Conservation (phyloP, 2,113 vertebrate genomes). For the Microcebus tavaratra region DNA sequence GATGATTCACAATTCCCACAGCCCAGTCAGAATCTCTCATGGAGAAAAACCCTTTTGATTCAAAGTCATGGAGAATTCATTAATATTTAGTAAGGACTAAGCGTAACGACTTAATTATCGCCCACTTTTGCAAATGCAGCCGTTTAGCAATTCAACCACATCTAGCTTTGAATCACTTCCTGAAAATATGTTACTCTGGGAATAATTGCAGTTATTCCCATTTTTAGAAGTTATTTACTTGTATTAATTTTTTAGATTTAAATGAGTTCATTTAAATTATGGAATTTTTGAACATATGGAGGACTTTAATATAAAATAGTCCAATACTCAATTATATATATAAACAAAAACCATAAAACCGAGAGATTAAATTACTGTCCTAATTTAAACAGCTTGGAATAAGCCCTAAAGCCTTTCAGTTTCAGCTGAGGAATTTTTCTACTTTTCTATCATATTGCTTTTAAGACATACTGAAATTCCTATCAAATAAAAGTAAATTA, state of each 20-base stretch:
- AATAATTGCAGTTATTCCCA: neutral
- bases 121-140: constrained; percentile 62
- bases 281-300: neutral
- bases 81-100: constrained; percentile 72
- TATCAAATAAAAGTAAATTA: constrained; percentile 1
- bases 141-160: constrained; percentile 65
- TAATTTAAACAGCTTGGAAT: neutral
- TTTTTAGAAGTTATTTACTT: neutral
- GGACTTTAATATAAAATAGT: neutral
- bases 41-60: constrained; percentile 33
- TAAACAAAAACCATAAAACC: neutral
- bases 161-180: constrained; percentile 63
- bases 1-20: constrained; percentile 58
- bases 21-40: neutral
- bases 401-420: neutral
- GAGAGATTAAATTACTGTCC: neutral
- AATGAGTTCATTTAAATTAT: neutral
- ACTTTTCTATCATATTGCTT: neutral
- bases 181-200: constrained; percentile 57
- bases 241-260: constrained; percentile 4
- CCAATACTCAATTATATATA: neutral
- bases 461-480: neutral
- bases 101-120: constrained; percentile 55
- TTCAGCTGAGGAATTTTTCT: neutral
- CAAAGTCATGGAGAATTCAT: constrained; percentile 61